Base-by-base conservation (phyloP, 2,888 invertebrate genomes). In the Neoascia interrupta region DNA sequence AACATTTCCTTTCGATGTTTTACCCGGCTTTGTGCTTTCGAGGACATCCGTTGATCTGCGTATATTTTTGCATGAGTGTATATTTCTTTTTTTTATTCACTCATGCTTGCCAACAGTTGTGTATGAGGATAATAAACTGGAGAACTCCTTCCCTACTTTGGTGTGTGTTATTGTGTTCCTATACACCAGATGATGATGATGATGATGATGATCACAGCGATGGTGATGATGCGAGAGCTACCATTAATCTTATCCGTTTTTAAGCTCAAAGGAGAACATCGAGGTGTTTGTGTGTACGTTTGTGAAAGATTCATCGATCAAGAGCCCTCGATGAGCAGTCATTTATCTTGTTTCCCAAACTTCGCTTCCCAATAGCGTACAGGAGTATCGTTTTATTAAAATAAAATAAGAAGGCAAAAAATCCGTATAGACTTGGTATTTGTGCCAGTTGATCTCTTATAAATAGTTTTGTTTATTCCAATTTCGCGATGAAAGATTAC, bases 241-340 rank as follows among this genome's bases (percentile, higher is more conserved):
- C 64, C 73, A 73, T 73, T 73, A 73, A 73, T 73, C 73, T 73
- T 73, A 64, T 58, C 56, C 11, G 26, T 51, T 64, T 64, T 49
- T 64, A 64, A 58, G 37, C 53, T 31, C 19, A 41, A 31, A 51
- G 21, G 36, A 19, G n/a, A n/a, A 10, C n/a, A 19, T 15, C 8
- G 23, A 37, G 37, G 56, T 68, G 47, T 68, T 37, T 56, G 16
- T 11, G 1, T 21, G 13, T 26, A 19, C 13, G 11, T 47, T 5
- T 31, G 16, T 18, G 8, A 56, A 56, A 28, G 47, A 72, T 47
- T 54, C 56, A 72, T 72, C 72, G 47, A 63, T 70, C 61, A 70
- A 54, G 63, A 23, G 54, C 56, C 31, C 54, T 72, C 63, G 47
- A 72, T 72, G 54, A 49, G 47, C 16, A 36, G 23, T 36, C 58